Base-by-base conservation (phyloP, 2,888 invertebrate species). In the Petrolisthes cinctipes region DNA sequence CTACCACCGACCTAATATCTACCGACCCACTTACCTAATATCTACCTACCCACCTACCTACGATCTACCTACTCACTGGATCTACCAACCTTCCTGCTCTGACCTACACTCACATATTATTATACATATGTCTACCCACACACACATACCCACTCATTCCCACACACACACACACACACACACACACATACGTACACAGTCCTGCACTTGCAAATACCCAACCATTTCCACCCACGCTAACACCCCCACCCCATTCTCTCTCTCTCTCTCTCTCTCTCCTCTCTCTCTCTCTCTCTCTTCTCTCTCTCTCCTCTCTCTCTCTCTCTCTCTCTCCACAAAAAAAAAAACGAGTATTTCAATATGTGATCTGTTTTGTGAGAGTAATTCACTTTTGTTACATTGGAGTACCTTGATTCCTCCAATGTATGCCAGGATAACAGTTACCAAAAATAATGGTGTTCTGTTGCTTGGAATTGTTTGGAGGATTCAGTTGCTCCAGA, bases 261-360 rank as follows among this genome's bases (percentile, higher is more conserved):
- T 37, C 37, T 37, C 37, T 37, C 37, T 37, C 37, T 37, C 37
- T 37, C 37, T 37, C 37, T 37, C 37, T 37, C 37, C 37, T 37
- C 37, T 37, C 37, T 37, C 37, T 37, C 23, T 78, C 51, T 78
- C 78, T 78, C 23, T 78, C 51, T 78, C 23, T 37, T 37, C 37
- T 78, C 78, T n/a, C n/a, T 78, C 78, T 78, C 78, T 78, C 78
- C 78, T 78, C 78, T 78, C 37, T 78, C 78, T 78, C 78, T 78
- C 78, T 78, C 78, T 78, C 78, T 78, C 78, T 71, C 71, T 71
- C 71, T 71, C 71, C 71, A 17, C 71, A 11, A 9, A 61, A 61
- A 61, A n/a, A n/a, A n/a, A n/a, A n/a, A n/a, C n/a, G n/a, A n/a
- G n/a, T n/a, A n/a, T 37, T 37, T 37, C 37, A 37, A 37, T 37